A percentile compares a stretch with the other conserved stretches of the same genome.
Conservation (phyloP, 2,113 vertebrate genomes). For the Progne subis region DNA sequence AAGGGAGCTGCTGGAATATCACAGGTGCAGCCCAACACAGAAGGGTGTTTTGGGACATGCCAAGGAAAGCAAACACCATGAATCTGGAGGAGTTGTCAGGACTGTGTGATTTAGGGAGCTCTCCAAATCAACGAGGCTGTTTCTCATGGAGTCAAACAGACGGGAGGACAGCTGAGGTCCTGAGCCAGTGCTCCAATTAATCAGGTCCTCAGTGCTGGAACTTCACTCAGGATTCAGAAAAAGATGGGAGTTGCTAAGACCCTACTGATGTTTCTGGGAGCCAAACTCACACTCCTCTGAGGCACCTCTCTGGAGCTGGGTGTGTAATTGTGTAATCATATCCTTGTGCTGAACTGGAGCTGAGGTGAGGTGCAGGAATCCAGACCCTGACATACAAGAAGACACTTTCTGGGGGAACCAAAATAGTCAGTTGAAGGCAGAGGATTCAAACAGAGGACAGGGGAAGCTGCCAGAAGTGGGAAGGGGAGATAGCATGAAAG, state of each 20-base stretch:
- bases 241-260: neutral
- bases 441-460: neutral
- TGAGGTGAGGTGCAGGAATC: neutral
- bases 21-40: constrained; percentile 61
- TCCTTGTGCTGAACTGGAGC: neutral
- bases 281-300: neutral
- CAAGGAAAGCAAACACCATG: constrained; percentile 63
- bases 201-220: neutral
- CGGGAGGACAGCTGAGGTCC: neutral
- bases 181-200: neutral
- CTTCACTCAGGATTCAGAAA: neutral
- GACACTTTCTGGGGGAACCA: neutral
- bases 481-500: neutral
- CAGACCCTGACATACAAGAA: neutral
- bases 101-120: constrained; percentile 43
- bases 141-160: neutral
- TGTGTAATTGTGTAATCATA: neutral
- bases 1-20: constrained; percentile 59
- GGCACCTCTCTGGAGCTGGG: neutral
- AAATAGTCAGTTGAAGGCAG: neutral
- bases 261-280: neutral
- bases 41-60: constrained; percentile 50
- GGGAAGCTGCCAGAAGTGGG: neutral
- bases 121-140: constrained; percentile 37
- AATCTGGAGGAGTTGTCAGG: constrained; percentile 58